Evolutionary conservation across 1,140 invertebrate genomes (phyloP), one percentile per base, ranked within the genome.

Genomic region (Heliconius eleuchia): DNA sequence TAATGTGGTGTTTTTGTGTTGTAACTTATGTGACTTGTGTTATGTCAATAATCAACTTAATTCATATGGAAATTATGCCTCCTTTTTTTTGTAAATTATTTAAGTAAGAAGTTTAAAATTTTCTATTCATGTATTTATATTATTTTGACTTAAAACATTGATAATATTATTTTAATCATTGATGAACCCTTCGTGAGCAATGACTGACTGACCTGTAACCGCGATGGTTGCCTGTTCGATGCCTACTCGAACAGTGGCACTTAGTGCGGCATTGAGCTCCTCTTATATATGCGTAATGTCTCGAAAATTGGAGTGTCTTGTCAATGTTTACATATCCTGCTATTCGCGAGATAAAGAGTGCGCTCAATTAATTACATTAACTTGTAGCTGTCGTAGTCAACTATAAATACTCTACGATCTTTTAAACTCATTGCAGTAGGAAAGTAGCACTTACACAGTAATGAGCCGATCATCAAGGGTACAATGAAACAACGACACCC

Each of bases 401-500:
- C 23, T 16, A 66, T 66, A 30, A 13, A 27, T 66, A 66, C 11
- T 66, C 9, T 27, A 30, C 27, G 0, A 30, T 66, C 27, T 66
- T 66, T 66, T 27, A 66, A 66, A 66, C 4, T 66, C 60, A 66
- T 66, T 66, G 60, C 60, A 66, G 60, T 60, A 60, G 55, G 23
- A 30, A 66, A 66, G 60, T 66, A 66, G 60, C 60, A 27, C 27
- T 66, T 66, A 66, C 71, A 52, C 76, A 71, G 76, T 83, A 80
- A 72, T 83, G 78, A 66, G 27, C 60, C 55, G 73, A 78, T 75
- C 80, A 82, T 78, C 80, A 79, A 78, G 80, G 74, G 78, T 77
- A 78, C 80, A 80, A 81, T 84, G 77, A 84, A 77, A 34, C 70
- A 39, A 83, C 77, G 73, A 72, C 73, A 76, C 75, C 42, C 77